These are phyloP conservation scores for Thyatira batis DNA, from an alignment of 2,888 invertebrate genomes.

Conservation along the genomic window DNA sequence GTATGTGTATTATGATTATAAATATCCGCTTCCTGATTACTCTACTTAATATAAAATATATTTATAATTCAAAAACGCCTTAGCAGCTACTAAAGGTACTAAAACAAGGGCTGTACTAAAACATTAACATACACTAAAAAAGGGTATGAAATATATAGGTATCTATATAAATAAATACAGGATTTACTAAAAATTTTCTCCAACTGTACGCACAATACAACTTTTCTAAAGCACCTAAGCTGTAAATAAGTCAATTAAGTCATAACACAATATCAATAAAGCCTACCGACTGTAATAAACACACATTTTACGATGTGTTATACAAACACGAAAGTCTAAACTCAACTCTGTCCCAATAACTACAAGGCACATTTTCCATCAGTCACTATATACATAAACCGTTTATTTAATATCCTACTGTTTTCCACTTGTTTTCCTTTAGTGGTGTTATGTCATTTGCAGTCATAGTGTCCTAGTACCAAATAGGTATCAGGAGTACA, in stretches of 20 bases:
- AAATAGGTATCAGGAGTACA: not conserved
- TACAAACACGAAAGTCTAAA: conserved; percentile 22
- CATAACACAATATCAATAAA: not conserved
- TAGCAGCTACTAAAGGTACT: too few species aligned
- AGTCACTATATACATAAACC: conserved; percentile 39
- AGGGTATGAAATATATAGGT: too few species aligned
- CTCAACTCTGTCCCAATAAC: conserved; percentile 27
- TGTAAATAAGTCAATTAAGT: not conserved
- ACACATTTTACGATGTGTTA: conserved; percentile 11
- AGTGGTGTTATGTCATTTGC: conserved; percentile 11
- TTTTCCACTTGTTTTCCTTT: conserved; percentile 44
- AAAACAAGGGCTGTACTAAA: too few species aligned
- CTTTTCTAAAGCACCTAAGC: not conserved
- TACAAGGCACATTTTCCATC: conserved; percentile 36
- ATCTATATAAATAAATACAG: too few species aligned
- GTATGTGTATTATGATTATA: too few species aligned
- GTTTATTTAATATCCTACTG: conserved; percentile 37
- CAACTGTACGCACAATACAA: not conserved
- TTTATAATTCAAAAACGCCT: too few species aligned
- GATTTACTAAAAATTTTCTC: not conserved
- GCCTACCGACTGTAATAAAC: not conserved
- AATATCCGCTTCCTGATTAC: too few species aligned
- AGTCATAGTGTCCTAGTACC: not conserved
- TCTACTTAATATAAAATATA: too few species aligned
- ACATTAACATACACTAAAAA: too few species aligned